phyloP scores from a whole-genome alignment of 2,113 vertebrate species.

The Muntiacus muntjak region DNA sequence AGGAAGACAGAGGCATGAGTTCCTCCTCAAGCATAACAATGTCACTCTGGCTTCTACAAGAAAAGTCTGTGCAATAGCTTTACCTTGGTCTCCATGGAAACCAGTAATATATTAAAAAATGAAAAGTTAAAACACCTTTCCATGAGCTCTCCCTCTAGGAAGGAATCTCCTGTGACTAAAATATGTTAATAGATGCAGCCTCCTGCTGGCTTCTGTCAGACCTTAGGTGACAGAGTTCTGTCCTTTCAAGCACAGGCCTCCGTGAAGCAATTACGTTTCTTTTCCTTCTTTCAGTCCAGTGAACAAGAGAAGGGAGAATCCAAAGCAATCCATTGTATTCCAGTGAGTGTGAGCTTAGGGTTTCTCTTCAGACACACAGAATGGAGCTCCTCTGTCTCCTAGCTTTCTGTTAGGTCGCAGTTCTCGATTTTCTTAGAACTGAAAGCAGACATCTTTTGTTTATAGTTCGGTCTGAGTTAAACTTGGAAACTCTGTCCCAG shows the following conservation, averaged over 20 bases:
- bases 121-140: slow-evolving; percentile 38
- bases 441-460: background rate
- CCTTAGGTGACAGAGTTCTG: background rate
- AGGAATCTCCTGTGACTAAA: slow-evolving; percentile 33
- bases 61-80: background rate
- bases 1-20: background rate
- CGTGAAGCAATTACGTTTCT: background rate
- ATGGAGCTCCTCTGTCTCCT: background rate
- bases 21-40: background rate
- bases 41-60: background rate
- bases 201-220: background rate
- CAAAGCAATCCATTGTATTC: background rate
- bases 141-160: background rate
- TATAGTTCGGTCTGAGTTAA: background rate
- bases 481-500: background rate
- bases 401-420: background rate
- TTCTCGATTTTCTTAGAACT: background rate
- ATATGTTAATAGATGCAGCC: background rate
- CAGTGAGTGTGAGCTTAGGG: background rate
- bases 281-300: background rate
- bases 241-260: background rate
- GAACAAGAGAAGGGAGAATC: background rate
- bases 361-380: background rate
- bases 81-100: slow-evolving; percentile 65
- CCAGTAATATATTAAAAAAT: background rate